A percentile compares a stretch with the other conserved stretches of the same genome.
Evolutionary conservation across 2,797 vertebrate species (phyloP).

Genomic region (Leptoclinus maculatus): DNA sequence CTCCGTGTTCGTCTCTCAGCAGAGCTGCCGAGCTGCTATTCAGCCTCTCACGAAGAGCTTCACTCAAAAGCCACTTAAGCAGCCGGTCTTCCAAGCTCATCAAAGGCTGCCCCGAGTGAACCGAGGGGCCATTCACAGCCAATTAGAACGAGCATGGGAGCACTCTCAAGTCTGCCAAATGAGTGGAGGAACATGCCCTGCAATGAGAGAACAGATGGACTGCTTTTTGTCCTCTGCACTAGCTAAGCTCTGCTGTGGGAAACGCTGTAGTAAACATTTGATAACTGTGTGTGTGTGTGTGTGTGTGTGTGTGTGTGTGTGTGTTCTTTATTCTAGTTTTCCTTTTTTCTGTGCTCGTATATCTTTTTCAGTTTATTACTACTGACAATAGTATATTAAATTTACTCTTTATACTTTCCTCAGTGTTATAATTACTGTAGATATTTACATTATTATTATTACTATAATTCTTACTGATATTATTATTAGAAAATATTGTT

Average conservation of each 20-base stretch:
- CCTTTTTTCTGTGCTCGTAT: too few relatives aligned
- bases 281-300: background rate
- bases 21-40: slow-evolving; percentile 47
- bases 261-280: background rate
- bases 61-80: slow-evolving; percentile 70
- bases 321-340: too few relatives aligned
- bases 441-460: too few relatives aligned
- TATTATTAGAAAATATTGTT: too few relatives aligned
- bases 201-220: slow-evolving; percentile 40
- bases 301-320: too few relatives aligned
- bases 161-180: slow-evolving; percentile 42
- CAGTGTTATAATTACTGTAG: too few relatives aligned
- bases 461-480: too few relatives aligned
- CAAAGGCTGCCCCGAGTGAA: slow-evolving; percentile 63
- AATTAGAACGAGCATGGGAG: slow-evolving; percentile 60
- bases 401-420: too few relatives aligned
- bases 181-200: slow-evolving; percentile 41
- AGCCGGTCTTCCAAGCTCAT: slow-evolving; percentile 63
- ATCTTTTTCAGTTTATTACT: too few relatives aligned
- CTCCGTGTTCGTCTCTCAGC: slow-evolving; percentile 18
- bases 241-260: slow-evolving; percentile 13
- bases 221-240: slow-evolving; percentile 21
- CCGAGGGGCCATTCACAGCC: slow-evolving; percentile 59
- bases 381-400: too few relatives aligned
- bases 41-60: slow-evolving; percentile 59